Evolutionary conservation across 2,888 invertebrate genomes (phyloP), one percentile per base, ranked within the genome.

Genomic region (Drosophila yooni): DNA sequence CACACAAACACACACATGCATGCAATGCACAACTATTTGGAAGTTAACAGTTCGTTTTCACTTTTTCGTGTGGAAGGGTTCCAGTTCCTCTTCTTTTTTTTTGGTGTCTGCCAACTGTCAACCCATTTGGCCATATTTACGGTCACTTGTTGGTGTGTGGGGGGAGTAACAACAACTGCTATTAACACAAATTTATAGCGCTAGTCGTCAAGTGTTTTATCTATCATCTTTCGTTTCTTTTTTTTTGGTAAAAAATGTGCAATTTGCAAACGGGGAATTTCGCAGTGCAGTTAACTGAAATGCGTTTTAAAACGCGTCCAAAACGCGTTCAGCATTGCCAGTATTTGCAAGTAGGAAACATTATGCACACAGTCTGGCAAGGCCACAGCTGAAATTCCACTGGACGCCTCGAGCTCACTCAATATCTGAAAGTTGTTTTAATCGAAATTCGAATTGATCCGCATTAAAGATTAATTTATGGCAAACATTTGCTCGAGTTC

Each of bases 71-170:
- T 58, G 38, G 65, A 88, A 83, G 88, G 83, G 83, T 76, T 70
- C 65, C 58, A 56, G 36, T 31, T 54, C 56, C 48, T 25, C 25
- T 51, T 61, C 8, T 38, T 36, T 40, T 48, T 48, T 34, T 52
- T 63, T 64, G 59, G 58, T 38, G 43, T 38, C 64, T 74, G 84
- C 83, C 84, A 85, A 85, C 84, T 85, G 88, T 85, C 88, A 85
- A 88, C 84, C 76, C 84, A 83, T 88, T 85, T 79, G 81, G 56
- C 64, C 73, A 84, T 85, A 83, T 86, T 88, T 88, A 87, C 84
- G 76, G 82, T 63, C 84, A 76, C 73, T 88, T 74, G 82, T 84
- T 63, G 58, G 48, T 65, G 74, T 60, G 62, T 65, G 57, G 62
- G 40, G 70, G 63, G 64, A 56, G 29, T 69, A 69, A 80, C 87